Evolutionary conservation across 2,888 invertebrate genomes (phyloP).

Genomic region (Conus canariensis): DNA sequence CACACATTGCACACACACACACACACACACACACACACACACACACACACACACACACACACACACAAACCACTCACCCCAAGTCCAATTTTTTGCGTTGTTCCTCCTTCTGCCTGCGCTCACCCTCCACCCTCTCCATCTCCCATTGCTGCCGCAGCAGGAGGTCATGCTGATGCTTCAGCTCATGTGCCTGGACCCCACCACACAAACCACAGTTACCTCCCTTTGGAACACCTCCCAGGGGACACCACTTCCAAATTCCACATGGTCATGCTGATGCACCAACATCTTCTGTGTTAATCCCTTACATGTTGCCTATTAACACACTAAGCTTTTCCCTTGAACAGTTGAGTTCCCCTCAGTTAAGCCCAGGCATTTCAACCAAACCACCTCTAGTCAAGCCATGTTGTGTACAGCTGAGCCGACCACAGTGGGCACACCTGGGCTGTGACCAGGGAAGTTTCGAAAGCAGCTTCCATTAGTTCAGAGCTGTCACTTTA

Average conservation of each 20-base stretch:
- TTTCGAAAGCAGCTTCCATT: too few relatives aligned
- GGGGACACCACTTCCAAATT: not conserved
- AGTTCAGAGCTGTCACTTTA: too few relatives aligned
- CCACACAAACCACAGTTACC: too few relatives aligned
- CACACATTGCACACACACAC: not conserved
- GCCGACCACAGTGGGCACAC: too few relatives aligned
- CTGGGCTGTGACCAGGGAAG: too few relatives aligned
- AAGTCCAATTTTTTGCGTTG: constrained; percentile 72
- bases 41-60: constrained; percentile 4
- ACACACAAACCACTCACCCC: constrained; percentile 63
- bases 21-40: not conserved
- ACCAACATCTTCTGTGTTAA: not conserved
- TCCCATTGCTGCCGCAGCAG: constrained; percentile 73
- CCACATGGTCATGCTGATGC: not conserved
- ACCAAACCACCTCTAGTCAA: too few relatives aligned
- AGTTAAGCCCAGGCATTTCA: too few relatives aligned
- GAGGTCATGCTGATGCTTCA: constrained; percentile 71
- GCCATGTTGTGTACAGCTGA: too few relatives aligned
- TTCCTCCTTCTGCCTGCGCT: constrained; percentile 67
- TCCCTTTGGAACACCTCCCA: not conserved
- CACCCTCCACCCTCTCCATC: constrained; percentile 70
- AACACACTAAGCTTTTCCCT: too few relatives aligned
- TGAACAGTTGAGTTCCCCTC: too few relatives aligned
- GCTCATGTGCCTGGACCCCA: constrained; percentile 63
- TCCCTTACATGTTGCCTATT: too few relatives aligned